Percentiles rank a stretch among this genome's conserved stretches.
phyloP scores from a whole-genome alignment of 2,113 vertebrate species.

The Mola mola region DNA sequence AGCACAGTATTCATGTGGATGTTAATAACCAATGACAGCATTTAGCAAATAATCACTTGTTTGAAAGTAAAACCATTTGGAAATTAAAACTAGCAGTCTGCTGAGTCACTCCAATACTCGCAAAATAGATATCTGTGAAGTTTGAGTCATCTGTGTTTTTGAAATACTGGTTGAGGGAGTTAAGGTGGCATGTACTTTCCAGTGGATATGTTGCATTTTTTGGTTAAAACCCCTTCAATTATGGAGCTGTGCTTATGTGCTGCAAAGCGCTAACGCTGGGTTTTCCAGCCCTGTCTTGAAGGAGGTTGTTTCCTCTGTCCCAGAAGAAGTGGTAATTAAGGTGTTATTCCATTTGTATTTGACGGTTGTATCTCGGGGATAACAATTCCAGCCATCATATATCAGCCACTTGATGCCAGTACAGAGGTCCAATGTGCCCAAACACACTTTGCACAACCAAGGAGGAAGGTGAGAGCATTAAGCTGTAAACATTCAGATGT shows the following conservation, averaged over 20 bases:
- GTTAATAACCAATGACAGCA: constrained; percentile 11
- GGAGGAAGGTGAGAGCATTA: not conserved
- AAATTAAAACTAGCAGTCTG: constrained; percentile 41
- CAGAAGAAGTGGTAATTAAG: constrained; percentile 58
- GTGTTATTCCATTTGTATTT: constrained; percentile 57
- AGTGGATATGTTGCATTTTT: constrained; percentile 52
- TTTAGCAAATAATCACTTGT: constrained; percentile 4
- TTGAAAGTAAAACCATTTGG: constrained; percentile 5
- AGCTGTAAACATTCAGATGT: constrained; percentile 23
- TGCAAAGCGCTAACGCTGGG: constrained; percentile 47
- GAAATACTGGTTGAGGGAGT: constrained; percentile 40
- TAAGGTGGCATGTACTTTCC: constrained; percentile 66
- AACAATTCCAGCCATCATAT: constrained; percentile 50
- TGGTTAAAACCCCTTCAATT: constrained; percentile 68
- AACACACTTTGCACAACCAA: constrained; percentile 27
- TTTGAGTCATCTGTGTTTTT: constrained; percentile 46
- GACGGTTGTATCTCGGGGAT: constrained; percentile 56
- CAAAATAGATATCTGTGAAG: constrained; percentile 34
- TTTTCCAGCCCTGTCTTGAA: constrained; percentile 59
- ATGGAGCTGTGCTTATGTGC: constrained; percentile 41
- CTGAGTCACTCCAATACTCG: constrained; percentile 22
- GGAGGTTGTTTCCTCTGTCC: constrained; percentile 55
- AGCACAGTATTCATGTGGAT: too few species aligned
- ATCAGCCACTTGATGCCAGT: constrained; percentile 58
- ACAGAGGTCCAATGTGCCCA: constrained; percentile 10